Conservation (phyloP, 2,113 vertebrate genomes). For the Octodon degus region DNA sequence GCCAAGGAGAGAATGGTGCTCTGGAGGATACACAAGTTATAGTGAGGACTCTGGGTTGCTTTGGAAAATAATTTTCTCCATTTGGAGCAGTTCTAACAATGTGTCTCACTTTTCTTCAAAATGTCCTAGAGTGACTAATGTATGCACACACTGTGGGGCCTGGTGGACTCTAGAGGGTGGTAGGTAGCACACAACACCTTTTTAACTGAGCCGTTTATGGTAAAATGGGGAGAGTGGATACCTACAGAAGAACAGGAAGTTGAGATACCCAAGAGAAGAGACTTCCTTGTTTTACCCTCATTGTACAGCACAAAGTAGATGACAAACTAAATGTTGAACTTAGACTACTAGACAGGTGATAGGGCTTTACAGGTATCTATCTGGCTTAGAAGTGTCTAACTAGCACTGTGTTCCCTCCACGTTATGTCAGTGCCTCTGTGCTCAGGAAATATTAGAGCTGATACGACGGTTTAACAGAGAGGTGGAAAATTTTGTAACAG, state of each 20-base stretch:
- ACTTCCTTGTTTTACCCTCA: not conserved
- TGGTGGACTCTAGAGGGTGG: not conserved
- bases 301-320: not conserved
- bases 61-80: conserved; percentile 25
- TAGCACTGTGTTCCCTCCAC: not conserved
- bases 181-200: not conserved
- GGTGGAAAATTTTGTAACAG: conserved; percentile 52
- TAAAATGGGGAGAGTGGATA: not conserved
- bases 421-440: not conserved
- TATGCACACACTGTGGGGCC: not conserved
- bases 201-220: not conserved
- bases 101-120: not conserved
- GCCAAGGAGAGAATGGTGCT: not conserved
- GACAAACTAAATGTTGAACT: conserved; percentile 13
- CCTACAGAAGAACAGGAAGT: not conserved
- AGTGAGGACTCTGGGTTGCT: not conserved
- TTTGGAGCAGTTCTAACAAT: not conserved
- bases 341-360: not conserved
- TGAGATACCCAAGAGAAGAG: conserved; percentile 7
- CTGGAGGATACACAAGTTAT: not conserved
- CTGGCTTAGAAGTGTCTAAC: not conserved
- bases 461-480: conserved; percentile 34
- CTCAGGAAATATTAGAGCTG: not conserved
- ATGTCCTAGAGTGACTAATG: not conserved
- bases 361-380: not conserved